phyloP scores from a whole-genome alignment of 2,888 invertebrate genomes.

The Ditula angustiorana region DNA sequence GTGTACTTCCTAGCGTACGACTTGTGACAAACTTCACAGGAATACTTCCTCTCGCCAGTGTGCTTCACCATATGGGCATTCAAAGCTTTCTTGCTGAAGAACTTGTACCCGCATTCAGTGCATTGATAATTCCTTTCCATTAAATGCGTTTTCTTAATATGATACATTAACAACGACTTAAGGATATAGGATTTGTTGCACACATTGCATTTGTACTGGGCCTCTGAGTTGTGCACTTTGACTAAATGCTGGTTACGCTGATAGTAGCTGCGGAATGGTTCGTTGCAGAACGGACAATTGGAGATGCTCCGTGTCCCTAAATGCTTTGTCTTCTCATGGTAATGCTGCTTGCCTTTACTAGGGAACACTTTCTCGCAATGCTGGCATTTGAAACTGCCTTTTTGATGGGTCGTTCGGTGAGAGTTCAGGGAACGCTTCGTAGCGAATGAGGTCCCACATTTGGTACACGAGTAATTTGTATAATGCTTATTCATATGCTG shows the following conservation, averaged over 20 bases:
- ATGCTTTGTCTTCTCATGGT: slow-evolving; percentile 75
- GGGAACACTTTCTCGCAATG: slow-evolving; percentile 73
- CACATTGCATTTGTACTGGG: slow-evolving; percentile 74
- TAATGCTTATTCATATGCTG: slow-evolving; percentile 79
- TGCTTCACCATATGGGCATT: slow-evolving; percentile 82
- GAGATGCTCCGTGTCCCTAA: slow-evolving; percentile 69
- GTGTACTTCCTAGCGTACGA: slow-evolving; percentile 74
- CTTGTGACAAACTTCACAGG: slow-evolving; percentile 70
- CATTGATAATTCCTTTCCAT: slow-evolving; percentile 80
- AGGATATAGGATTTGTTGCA: slow-evolving; percentile 67
- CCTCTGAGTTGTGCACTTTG: slow-evolving; percentile 73
- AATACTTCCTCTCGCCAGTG: slow-evolving; percentile 69
- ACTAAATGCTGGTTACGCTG: slow-evolving; percentile 74
- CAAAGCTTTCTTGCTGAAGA: slow-evolving; percentile 82
- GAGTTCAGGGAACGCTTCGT: slow-evolving; percentile 67
- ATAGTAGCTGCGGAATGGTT: slow-evolving; percentile 72
- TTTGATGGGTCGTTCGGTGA: slow-evolving; percentile 64
- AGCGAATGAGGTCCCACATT: slow-evolving; percentile 67
- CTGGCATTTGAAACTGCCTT: slow-evolving; percentile 72
- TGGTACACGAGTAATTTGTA: slow-evolving; percentile 63
- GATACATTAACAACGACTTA: slow-evolving; percentile 71
- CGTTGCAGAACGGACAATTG: slow-evolving; percentile 72
- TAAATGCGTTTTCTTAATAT: slow-evolving; percentile 77
- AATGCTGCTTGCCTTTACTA: slow-evolving; percentile 63
- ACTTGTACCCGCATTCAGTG: slow-evolving; percentile 78